Evolutionary conservation across 2,797 vertebrate genomes (phyloP).

Genomic region (Hipposideros larvatus): DNA sequence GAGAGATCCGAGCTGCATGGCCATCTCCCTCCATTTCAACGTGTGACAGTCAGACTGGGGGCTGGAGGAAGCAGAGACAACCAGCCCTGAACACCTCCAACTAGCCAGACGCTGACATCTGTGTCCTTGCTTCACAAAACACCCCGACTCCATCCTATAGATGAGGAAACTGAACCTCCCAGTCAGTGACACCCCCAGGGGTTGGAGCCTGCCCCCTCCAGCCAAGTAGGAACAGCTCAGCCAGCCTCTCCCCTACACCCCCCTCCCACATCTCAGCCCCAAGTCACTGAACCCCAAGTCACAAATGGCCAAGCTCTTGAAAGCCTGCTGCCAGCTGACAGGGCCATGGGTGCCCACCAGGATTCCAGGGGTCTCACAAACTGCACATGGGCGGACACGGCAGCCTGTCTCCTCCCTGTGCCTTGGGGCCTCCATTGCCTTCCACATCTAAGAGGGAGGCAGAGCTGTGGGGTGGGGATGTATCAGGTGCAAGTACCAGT

Average conservation of each 20-base stretch:
- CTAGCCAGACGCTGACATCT: neutral
- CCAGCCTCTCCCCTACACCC: neutral
- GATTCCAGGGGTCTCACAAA: neutral
- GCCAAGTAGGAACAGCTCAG: neutral
- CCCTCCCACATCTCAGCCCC: neutral
- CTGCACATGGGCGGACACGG: rapidly evolving
- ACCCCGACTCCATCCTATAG: too few species aligned
- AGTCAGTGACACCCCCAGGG: neutral
- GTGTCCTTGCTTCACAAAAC: neutral
- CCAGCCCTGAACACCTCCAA: neutral
- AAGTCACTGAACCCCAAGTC: neutral
- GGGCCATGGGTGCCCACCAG: neutral
- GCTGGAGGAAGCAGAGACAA: neutral
- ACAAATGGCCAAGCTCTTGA: too few species aligned
- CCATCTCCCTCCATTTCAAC: neutral
- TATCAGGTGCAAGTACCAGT: too few species aligned
- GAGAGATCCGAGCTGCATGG: rapidly evolving
- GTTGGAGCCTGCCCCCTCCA: neutral
- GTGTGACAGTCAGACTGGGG: neutral
- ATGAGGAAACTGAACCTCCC: neutral
- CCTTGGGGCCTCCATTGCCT: too few species aligned
- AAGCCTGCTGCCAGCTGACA: too few species aligned
- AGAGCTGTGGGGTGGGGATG: too few species aligned
- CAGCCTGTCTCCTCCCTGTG: rapidly evolving
- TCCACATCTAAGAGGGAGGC: neutral